Conservation (phyloP, 1,140 invertebrate species). For the Aculops lycopersici region DNA sequence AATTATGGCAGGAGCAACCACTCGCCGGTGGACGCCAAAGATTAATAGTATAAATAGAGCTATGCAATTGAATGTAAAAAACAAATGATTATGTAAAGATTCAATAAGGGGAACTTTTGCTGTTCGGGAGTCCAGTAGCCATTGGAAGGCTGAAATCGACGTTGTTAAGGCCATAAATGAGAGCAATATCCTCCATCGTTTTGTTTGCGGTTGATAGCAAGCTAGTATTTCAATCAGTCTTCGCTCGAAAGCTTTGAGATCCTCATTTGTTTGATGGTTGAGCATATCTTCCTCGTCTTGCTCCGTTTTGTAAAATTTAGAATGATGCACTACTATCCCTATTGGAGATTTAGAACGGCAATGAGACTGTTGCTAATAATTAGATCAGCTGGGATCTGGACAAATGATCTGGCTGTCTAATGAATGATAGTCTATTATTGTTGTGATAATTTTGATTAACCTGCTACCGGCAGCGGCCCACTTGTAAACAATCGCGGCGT, state of each 20-base stretch:
- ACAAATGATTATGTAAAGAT: constrained; percentile 71
- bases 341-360: too few relatives aligned
- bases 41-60: constrained; percentile 46
- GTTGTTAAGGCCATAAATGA: constrained; percentile 51
- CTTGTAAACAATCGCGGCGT: too few relatives aligned
- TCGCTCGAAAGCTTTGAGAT: constrained; percentile 81
- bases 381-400: too few relatives aligned
- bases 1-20: constrained; percentile 81
- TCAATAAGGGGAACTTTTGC: constrained; percentile 47
- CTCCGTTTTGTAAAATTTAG: too few relatives aligned
- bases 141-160: constrained; percentile 63
- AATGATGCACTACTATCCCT: too few relatives aligned
- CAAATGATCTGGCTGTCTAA: too few relatives aligned
- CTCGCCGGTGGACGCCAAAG: constrained; percentile 64
- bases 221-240: constrained; percentile 79
- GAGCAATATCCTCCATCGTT: constrained; percentile 65
- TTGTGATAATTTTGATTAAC: too few relatives aligned
- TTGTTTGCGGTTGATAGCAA: constrained; percentile 56
- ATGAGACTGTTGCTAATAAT: too few relatives aligned
- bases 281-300: too few relatives aligned
- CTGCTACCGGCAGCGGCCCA: too few relatives aligned
- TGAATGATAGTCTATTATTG: too few relatives aligned
- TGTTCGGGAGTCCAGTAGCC: constrained; percentile 65
- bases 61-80: constrained; percentile 65
- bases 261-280: constrained; percentile 21